These are phyloP conservation scores for Cyphomyrus plagiostoma DNA, from an alignment of 2,113 vertebrate species.

Conservation along the genomic window DNA sequence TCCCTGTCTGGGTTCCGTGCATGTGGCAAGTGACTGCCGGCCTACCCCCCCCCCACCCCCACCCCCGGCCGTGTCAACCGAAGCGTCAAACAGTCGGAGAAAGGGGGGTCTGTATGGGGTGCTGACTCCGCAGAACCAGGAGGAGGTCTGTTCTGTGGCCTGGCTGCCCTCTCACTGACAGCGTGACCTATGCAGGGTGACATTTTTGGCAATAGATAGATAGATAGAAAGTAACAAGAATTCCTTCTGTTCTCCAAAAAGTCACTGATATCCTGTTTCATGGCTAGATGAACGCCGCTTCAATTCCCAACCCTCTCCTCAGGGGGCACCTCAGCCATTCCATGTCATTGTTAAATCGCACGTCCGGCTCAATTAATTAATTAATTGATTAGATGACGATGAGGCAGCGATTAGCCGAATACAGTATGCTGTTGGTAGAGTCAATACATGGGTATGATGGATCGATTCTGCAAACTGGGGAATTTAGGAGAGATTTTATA, in stretches of 20 bases:
- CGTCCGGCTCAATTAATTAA: background rate
- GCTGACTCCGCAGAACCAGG: constrained; percentile 72
- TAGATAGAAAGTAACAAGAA: no score
- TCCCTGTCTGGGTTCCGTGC: background rate
- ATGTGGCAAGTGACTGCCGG: constrained; percentile 19
- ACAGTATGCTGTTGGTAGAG: background rate
- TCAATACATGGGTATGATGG: background rate
- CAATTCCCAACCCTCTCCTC: no score
- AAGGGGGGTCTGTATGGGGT: constrained; percentile 34
- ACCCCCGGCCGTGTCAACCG: background rate
- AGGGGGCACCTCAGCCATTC: no score
- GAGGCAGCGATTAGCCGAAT: background rate
- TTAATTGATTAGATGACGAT: background rate
- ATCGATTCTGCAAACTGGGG: background rate
- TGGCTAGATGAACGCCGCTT: no score
- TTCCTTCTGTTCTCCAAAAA: no score
- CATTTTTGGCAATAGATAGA: background rate
- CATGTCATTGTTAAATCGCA: background rate
- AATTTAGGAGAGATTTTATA: background rate
- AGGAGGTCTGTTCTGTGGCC: constrained; percentile 81
- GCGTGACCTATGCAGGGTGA: constrained; percentile 13
- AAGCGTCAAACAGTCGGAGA: constrained; percentile 17
- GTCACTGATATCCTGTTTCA: no score
- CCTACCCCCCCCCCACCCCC: background rate
- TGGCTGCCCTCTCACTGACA: constrained; percentile 57